Base-by-base conservation (phyloP, 2,888 invertebrate species). In the Eumacrocentrus americanus region DNA sequence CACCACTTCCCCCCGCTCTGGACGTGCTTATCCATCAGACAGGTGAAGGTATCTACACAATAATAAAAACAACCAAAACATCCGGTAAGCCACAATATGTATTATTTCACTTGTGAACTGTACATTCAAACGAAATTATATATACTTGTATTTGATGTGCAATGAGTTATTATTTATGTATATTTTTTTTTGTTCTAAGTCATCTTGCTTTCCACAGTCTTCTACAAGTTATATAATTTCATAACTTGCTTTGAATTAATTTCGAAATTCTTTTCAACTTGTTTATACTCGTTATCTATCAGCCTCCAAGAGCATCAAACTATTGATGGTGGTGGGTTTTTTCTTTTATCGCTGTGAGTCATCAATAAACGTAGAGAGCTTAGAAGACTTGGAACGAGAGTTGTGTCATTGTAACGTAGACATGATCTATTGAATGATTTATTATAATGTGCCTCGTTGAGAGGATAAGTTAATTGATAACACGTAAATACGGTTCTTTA, bases 91-190 rank as follows among this genome's bases (percentile, higher is more conserved):
- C 69, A 69, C 69, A 76, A 60, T 61, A n/a, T n/a, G n/a, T n/a
- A n/a, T n/a, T n/a, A n/a, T n/a, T n/a, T n/a, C n/a, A n/a, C n/a
- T n/a, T n/a, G n/a, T n/a, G n/a, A n/a, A n/a, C n/a, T n/a, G n/a
- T 66, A 59, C 60, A 63, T 59, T 52, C 56, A 59, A 53, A 67
- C 58, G 55, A 68, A 64, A 66, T 63, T 61, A 63, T 63, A 60
- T 58, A 60, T 62, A 66, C 63, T 61, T 65, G 73, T 78, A 76
- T 78, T 78, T 75, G 71, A 77, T 78, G 77, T 78, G 77, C 79
- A 78, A 77, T 78, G 71, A 67, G 69, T n/a, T n/a, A 69, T 64
- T 69, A 53, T 61, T 12, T 58, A 66, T 55, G 56, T 66, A 58
- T 65, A 57, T 47, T 58, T 59, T 60, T 16, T n/a, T 52, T 51